These are phyloP conservation scores for Polymixis lichenea DNA, from an alignment of 2,888 invertebrate species.

Conservation along the genomic window DNA sequence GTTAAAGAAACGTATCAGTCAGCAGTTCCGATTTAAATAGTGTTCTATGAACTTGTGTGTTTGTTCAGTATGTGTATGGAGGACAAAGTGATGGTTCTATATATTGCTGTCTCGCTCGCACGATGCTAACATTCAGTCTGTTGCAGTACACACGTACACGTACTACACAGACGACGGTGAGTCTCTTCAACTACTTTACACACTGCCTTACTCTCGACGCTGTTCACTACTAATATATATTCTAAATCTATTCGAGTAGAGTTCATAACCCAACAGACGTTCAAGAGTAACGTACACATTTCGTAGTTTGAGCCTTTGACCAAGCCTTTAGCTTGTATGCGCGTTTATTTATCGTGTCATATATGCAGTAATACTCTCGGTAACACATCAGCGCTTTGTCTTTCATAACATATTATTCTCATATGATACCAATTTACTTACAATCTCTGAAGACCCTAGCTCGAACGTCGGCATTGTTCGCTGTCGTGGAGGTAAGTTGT, in stretches of 20 bases:
- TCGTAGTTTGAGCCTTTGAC: conserved; percentile 33
- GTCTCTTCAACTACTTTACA: conserved; percentile 48
- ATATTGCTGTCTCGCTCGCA: conserved; percentile 12
- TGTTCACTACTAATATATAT: not conserved
- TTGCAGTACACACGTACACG: conserved; percentile 74
- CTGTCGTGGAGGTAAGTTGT: conserved; percentile 19
- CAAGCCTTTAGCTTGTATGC: conserved; percentile 23
- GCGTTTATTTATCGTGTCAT: conserved; percentile 14
- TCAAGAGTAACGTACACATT: conserved; percentile 41
- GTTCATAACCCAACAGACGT: not conserved
- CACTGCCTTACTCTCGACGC: conserved; percentile 32
- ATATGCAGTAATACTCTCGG: conserved; percentile 2
- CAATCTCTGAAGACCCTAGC: conserved; percentile 13
- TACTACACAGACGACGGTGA: conserved; percentile 74
- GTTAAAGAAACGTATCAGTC: not conserved
- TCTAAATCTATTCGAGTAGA: not conserved
- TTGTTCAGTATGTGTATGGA: conserved; percentile 43
- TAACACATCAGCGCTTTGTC: conserved; percentile 75
- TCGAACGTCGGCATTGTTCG: conserved; percentile 5
- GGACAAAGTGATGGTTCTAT: conserved; percentile 67
- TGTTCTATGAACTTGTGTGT: conserved; percentile 24
- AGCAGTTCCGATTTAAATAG: too few species aligned
- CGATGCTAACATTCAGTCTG: conserved; percentile 44
- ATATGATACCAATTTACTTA: not conserved
- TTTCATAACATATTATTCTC: conserved; percentile 68